Evolutionary conservation across 2,113 vertebrate species (phyloP), one percentile per base, ranked within the genome.

Genomic region (Plestiodon gilberti): DNA sequence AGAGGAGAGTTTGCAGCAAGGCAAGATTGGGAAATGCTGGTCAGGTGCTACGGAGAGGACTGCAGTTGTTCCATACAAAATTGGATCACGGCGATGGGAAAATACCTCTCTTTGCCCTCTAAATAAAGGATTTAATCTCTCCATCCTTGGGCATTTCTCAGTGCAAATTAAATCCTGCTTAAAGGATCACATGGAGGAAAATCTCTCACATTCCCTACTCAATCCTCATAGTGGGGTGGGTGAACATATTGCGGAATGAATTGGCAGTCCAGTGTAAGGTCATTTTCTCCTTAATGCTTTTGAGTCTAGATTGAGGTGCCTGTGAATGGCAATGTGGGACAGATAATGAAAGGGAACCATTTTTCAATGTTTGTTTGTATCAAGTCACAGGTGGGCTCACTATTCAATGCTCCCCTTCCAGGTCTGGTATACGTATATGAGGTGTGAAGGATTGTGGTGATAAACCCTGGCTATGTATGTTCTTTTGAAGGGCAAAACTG

Each of bases 11-110:
- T 35, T 89, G 18, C 52, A 55, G 76, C 52, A 71, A 10, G 0
- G 78, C 81, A 84, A 81, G 25, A 81, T 1, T 75, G 38, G 65
- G 85, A 90, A 89, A 90, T 64, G 3, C 48, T 79, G 61, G 64
- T 70, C 2, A 62, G 52, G 22, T 87, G 78, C 78, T 86, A 10
- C 35, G 59, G 30, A 87, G 90, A 77, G 22, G 30, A 73, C 38
- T 80, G 87, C 64, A 85, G 64, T 52, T 88, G 43, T 17, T 77
- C 73, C 40, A 59, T 2, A 55, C 33, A 80, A 33, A 80, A 64
- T 38, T 55, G 35, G 74, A 17, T 15, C 77, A 71, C 0, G 0
- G 59, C 7, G 30, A 86, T 78, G 15, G 59, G 67, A 90, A 92
- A 80, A 88, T 11, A 78, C 1, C 0, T 3, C 2, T 35, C 33